A percentile compares a stretch with the other conserved stretches of the same genome.
Evolutionary conservation across 2,797 vertebrate genomes (phyloP).

Genomic region (Spheniscus humboldti): DNA sequence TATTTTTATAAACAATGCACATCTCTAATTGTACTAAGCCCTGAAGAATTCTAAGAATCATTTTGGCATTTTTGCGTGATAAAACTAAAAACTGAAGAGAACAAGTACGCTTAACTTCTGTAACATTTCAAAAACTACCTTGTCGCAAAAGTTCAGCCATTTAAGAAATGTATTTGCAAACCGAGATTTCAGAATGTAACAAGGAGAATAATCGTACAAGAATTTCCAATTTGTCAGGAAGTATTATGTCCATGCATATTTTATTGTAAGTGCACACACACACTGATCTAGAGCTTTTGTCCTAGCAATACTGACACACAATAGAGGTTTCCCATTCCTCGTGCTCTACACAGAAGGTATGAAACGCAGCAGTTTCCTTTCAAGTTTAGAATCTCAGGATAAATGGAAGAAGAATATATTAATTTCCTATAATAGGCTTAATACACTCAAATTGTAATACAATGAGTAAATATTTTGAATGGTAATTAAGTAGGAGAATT

Average conservation of each 20-base stretch:
- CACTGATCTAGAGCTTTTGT: background rate
- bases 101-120: rapidly evolving
- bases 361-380: background rate
- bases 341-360: background rate
- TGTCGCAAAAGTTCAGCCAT: background rate
- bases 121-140: background rate
- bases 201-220: background rate
- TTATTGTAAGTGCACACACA: background rate
- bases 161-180: background rate
- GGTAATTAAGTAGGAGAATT: background rate
- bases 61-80: background rate
- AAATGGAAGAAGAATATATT: background rate
- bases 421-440: background rate
- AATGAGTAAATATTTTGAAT: background rate
- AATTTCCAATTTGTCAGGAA: background rate
- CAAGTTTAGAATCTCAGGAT: background rate
- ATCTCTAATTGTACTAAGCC: background rate
- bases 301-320: background rate
- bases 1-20: background rate
- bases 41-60: background rate
- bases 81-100: background rate
- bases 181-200: background rate
- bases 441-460: background rate
- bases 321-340: background rate
- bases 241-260: background rate